phyloP scores from a whole-genome alignment of 2,888 invertebrate genomes.

The Stenodera caucasica region DNA sequence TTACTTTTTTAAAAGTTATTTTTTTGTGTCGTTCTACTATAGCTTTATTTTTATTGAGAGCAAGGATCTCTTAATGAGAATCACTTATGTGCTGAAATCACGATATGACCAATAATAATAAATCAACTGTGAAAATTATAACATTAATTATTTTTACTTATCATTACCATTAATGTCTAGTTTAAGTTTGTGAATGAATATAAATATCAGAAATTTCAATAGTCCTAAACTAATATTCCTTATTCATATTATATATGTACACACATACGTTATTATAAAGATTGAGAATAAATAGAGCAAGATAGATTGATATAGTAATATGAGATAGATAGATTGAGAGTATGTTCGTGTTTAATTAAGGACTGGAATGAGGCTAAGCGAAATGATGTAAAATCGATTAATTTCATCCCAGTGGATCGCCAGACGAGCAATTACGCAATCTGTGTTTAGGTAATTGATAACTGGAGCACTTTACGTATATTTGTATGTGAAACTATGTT shows the following conservation, averaged over 20 bases:
- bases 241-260: neutral
- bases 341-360: conserved; percentile 47
- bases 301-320: neutral
- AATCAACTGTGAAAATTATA: too few species aligned
- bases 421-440: conserved; percentile 64
- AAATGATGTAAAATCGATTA: conserved; percentile 52
- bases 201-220: neutral
- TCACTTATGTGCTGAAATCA: too few species aligned
- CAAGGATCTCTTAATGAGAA: neutral
- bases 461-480: conserved; percentile 52
- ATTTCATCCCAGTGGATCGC: conserved; percentile 55
- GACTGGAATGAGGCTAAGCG: conserved; percentile 45
- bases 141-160: too few species aligned
- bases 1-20: conserved; percentile 40
- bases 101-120: too few species aligned
- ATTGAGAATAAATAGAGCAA: neutral
- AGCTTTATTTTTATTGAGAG: neutral
- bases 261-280: neutral
- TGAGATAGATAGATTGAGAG: conserved; percentile 6
- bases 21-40: too few species aligned
- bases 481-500: too few species aligned
- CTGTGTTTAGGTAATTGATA: conserved; percentile 64
- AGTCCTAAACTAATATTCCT: neutral
- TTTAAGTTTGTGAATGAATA: neutral
- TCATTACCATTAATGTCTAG: too few species aligned